phyloP scores from a whole-genome alignment of 2,888 invertebrate species.

The Orchestes rusci region DNA sequence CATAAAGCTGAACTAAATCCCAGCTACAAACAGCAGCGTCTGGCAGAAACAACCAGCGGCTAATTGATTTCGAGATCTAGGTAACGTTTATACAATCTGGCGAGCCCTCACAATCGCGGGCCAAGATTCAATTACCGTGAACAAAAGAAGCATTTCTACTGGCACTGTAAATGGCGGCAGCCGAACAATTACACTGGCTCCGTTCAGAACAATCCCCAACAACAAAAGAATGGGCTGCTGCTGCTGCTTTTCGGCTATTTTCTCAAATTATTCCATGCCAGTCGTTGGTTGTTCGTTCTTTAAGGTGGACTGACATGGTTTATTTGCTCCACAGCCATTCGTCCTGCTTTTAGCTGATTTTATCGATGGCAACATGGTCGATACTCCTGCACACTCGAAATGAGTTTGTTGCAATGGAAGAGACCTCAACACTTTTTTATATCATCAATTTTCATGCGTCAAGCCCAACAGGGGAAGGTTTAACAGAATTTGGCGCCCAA shows the following conservation, averaged over 20 bases:
- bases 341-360: no score
- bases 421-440: no score
- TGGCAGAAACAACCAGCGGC: slow-evolving; percentile 30
- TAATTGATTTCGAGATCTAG: slow-evolving; percentile 40
- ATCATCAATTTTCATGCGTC: no score
- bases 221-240: slow-evolving; percentile 27
- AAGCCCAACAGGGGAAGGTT: no score
- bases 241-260: slow-evolving; percentile 30
- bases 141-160: slow-evolving; percentile 42
- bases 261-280: slow-evolving; percentile 9
- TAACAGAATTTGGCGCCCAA: no score
- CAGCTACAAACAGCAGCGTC: slow-evolving; percentile 2
- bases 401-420: no score
- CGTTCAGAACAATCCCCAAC: slow-evolving; percentile 16
- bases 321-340: no score
- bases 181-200: slow-evolving; percentile 37
- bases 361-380: no score
- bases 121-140: slow-evolving; percentile 41
- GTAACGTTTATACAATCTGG: slow-evolving; percentile 41
- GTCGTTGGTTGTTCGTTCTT: slow-evolving; percentile 10
- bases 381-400: no score
- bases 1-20: no score
- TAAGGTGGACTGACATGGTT: no score
- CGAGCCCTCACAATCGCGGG: slow-evolving; percentile 38
- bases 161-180: slow-evolving; percentile 40